Evolutionary conservation across 2,113 vertebrate genomes (phyloP).

Genomic region (Genyomyrus donnyi): DNA sequence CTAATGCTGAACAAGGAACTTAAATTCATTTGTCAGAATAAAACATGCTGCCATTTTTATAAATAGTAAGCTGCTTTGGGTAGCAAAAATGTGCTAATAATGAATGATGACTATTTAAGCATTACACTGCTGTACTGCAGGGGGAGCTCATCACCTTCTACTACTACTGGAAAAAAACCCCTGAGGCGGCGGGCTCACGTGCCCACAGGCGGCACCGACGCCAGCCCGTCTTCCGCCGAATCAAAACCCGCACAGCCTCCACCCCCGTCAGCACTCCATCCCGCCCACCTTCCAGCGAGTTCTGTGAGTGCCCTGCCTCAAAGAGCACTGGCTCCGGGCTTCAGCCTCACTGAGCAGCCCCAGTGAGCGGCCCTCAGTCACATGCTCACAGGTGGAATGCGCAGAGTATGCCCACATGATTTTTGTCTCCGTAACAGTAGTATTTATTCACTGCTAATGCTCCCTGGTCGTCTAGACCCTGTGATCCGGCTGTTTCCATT

Average conservation of each 20-base stretch:
- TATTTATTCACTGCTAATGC: neutral
- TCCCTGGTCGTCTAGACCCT: neutral
- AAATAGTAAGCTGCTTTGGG: neutral
- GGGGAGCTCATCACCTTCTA: constrained; percentile 98
- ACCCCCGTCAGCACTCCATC: constrained; percentile 94
- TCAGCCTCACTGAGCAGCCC: neutral
- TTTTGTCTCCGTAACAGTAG: neutral
- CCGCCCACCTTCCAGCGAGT: constrained; percentile 92
- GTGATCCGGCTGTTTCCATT: neutral
- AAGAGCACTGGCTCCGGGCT: neutral
- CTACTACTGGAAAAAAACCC: constrained; percentile 99
- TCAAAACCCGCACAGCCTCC: constrained; percentile 96
- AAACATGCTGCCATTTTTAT: neutral
- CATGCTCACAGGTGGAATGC: neutral
- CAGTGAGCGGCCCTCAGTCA: neutral
- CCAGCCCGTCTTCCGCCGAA: constrained; percentile 94
- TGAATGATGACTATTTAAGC: neutral
- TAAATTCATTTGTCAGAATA: neutral
- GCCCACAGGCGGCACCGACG: constrained; percentile 91
- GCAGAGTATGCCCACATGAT: neutral
- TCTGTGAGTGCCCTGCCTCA: constrained; percentile 67
- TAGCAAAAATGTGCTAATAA: neutral
- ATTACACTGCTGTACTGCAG: constrained; percentile 46
- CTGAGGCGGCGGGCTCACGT: constrained; percentile 90
- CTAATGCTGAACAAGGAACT: neutral